These are phyloP conservation scores for Epirrhoe alternata DNA, from an alignment of 2,888 invertebrate genomes.

Conservation along the genomic window DNA sequence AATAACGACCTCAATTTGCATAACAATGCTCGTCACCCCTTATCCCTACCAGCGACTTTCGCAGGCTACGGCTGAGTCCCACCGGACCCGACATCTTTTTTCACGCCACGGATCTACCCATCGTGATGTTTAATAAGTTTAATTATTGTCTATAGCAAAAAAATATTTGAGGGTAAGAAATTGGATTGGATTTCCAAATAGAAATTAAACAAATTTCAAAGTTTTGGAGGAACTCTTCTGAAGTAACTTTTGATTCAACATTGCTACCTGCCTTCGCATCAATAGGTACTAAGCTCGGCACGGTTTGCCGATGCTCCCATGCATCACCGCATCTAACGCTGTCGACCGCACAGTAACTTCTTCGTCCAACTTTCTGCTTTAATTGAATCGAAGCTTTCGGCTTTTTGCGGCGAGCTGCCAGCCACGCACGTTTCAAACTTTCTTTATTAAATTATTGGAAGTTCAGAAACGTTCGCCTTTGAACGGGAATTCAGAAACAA, in stretches of 20 bases:
- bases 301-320: constrained; percentile 40
- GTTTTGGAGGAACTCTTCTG: neutral
- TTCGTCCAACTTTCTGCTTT: constrained; percentile 80
- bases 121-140: constrained; percentile 49
- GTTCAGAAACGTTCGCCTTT: constrained; percentile 83
- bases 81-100: constrained; percentile 76
- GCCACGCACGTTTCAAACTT: constrained; percentile 84
- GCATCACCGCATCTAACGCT: constrained; percentile 56
- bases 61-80: constrained; percentile 75
- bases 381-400: constrained; percentile 85
- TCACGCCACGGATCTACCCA: constrained; percentile 67
- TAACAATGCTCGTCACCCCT: constrained; percentile 85
- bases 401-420: constrained; percentile 83
- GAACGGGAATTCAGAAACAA: constrained; percentile 75
- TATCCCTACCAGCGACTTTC: constrained; percentile 80
- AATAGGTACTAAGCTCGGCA: constrained; percentile 35
- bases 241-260: neutral
- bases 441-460: constrained; percentile 85
- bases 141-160: constrained; percentile 38
- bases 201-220: neutral
- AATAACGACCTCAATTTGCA: constrained; percentile 85
- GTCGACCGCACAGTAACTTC: constrained; percentile 73
- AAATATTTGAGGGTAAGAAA: constrained; percentile 38
- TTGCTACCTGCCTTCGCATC: neutral
- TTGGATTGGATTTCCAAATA: constrained; percentile 1